Conservation (phyloP, 2,888 invertebrate genomes). For the Orchesella flavescens region DNA sequence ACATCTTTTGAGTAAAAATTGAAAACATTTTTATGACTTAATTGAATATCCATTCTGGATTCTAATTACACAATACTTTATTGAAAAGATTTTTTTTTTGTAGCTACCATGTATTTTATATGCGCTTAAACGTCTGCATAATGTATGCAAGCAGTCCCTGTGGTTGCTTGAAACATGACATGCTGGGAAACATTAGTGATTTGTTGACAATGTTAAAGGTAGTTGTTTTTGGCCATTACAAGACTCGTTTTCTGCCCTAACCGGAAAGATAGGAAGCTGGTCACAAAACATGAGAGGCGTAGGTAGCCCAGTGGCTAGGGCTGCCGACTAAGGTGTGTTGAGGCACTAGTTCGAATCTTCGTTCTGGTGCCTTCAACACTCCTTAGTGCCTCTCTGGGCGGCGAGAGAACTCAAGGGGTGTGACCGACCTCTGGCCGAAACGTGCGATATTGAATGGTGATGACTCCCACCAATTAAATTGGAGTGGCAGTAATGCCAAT, state of each 20-base stretch:
- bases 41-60: slow-evolving; percentile 51
- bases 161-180: neutral
- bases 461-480: too few species aligned
- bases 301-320: too few species aligned
- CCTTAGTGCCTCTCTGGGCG: too few species aligned
- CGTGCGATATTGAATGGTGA: too few species aligned
- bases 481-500: too few species aligned
- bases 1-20: neutral
- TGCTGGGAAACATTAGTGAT: slow-evolving; percentile 22
- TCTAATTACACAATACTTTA: slow-evolving; percentile 28
- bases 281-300: too few species aligned
- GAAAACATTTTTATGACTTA: slow-evolving; percentile 48
- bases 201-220: slow-evolving; percentile 11
- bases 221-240: slow-evolving; percentile 50
- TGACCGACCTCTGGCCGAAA: too few species aligned
- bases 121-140: slow-evolving; percentile 16
- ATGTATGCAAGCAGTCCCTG: neutral
- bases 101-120: neutral
- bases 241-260: slow-evolving; percentile 37
- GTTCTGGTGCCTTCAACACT: too few species aligned
- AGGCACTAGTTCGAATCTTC: too few species aligned
- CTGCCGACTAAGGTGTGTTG: too few species aligned
- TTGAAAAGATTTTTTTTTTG: neutral
- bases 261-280: neutral
- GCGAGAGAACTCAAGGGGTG: too few species aligned